A percentile compares a stretch with the other conserved stretches of the same genome.
phyloP scores from a whole-genome alignment of 2,888 invertebrate species.

The Nephrocerus scutellatus region DNA sequence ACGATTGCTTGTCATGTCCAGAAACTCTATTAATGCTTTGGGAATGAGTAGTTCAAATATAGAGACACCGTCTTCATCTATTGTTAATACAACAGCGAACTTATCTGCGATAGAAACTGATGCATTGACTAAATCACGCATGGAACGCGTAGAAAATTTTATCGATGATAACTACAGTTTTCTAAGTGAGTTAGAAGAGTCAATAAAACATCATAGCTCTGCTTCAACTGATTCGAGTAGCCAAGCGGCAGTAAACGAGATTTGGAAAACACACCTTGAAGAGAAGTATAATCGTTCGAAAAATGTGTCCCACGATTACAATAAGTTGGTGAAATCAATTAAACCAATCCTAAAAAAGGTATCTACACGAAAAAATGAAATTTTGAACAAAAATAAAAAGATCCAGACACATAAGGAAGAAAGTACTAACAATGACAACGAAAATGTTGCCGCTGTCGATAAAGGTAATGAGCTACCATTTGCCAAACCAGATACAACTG shows the following conservation, averaged over 20 bases:
- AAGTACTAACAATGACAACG: constrained; percentile 1
- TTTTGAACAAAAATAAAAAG: neutral
- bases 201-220: constrained; percentile 29
- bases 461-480: no score
- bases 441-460: no score
- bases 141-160: constrained; percentile 36
- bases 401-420: neutral
- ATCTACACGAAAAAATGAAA: no score
- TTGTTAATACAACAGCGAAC: constrained; percentile 48
- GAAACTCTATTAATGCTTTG: constrained; percentile 48
- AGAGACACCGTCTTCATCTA: constrained; percentile 49
- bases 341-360: no score
- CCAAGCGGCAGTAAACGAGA: constrained; percentile 6
- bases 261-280: neutral
- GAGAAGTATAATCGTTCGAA: no score
- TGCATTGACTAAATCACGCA: constrained; percentile 23
- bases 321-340: no score
- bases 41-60: constrained; percentile 49
- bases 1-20: constrained; percentile 51
- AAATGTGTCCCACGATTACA: no score
- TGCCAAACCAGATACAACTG: constrained; percentile 15
- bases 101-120: constrained; percentile 23
- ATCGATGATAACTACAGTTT: constrained; percentile 43
- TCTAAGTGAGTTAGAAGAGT: constrained; percentile 38
- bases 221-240: constrained; percentile 27